Evolutionary conservation across 2,113 vertebrate species (phyloP).

Genomic region (Bubo bubo): DNA sequence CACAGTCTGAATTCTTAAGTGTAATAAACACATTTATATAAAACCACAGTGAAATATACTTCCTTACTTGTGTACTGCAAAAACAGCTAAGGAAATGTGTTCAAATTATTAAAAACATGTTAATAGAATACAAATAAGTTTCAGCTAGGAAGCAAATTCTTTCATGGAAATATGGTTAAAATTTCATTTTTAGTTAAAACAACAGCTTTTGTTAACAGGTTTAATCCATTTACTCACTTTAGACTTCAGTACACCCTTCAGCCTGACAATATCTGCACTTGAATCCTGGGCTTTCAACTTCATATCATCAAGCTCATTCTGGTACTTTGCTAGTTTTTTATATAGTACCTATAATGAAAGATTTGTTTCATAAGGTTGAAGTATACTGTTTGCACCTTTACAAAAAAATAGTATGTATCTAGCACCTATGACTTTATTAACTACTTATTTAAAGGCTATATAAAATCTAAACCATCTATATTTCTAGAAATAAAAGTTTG

Average conservation of each 20-base stretch:
- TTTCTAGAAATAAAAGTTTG: neutral
- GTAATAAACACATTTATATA: neutral
- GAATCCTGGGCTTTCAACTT: conserved; percentile 73
- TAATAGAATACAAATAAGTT: neutral
- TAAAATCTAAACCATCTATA: neutral
- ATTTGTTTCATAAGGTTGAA: neutral
- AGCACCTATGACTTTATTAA: neutral
- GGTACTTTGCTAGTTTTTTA: conserved; percentile 68
- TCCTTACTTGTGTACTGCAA: neutral
- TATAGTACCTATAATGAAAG: conserved; percentile 62
- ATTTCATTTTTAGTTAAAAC: neutral
- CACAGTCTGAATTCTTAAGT: neutral
- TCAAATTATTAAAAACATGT: neutral
- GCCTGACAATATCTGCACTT: conserved; percentile 54
- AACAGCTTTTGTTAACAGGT: neutral
- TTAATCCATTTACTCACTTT: conserved; percentile 67
- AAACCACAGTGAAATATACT: neutral
- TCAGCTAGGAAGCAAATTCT: neutral
- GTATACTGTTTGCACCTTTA: neutral
- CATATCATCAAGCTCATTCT: conserved; percentile 66
- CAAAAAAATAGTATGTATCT: neutral
- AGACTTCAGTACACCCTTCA: conserved; percentile 74
- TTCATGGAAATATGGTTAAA: neutral
- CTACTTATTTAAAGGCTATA: neutral
- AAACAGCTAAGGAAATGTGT: neutral